Evolutionary conservation across 1,140 invertebrate genomes (phyloP).

Genomic region (Bombus haemorrhoidalis): DNA sequence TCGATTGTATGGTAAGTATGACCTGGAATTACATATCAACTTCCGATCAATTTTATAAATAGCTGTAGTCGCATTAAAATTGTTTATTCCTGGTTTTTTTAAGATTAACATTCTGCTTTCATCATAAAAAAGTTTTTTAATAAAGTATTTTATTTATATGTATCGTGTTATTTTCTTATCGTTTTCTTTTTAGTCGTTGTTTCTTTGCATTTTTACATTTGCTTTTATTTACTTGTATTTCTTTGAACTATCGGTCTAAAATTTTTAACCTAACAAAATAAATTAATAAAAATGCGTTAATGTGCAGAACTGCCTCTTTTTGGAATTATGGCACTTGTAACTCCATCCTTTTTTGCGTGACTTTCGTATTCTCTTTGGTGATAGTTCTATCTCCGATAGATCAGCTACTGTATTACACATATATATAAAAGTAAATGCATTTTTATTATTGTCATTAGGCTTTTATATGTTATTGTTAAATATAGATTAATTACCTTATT

Average conservation of each 20-base stretch:
- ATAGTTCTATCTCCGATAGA: not conserved
- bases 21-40: too few relatives aligned
- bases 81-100: not conserved
- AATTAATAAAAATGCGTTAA: not conserved
- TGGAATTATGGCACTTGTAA: not conserved
- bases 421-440: not conserved
- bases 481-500: too few relatives aligned
- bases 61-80: not conserved
- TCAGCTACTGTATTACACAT: not conserved
- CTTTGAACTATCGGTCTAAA: not conserved
- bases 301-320: not conserved
- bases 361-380: not conserved
- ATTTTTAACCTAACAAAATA: not conserved
- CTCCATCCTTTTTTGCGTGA: not conserved
- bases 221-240: not conserved
- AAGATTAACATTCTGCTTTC: not conserved
- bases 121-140: not conserved
- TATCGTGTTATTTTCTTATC: not conserved
- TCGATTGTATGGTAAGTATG: constrained; percentile 91
- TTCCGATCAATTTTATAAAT: not conserved
- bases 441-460: too few relatives aligned
- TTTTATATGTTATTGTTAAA: too few relatives aligned
- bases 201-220: too few relatives aligned
- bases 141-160: not conserved
- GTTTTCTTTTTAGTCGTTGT: not conserved